A percentile compares a stretch with the other conserved stretches of the same genome.
These are phyloP conservation scores for Rhombomys opimus DNA, from an alignment of 2,113 vertebrate genomes.

Conservation along the genomic window DNA sequence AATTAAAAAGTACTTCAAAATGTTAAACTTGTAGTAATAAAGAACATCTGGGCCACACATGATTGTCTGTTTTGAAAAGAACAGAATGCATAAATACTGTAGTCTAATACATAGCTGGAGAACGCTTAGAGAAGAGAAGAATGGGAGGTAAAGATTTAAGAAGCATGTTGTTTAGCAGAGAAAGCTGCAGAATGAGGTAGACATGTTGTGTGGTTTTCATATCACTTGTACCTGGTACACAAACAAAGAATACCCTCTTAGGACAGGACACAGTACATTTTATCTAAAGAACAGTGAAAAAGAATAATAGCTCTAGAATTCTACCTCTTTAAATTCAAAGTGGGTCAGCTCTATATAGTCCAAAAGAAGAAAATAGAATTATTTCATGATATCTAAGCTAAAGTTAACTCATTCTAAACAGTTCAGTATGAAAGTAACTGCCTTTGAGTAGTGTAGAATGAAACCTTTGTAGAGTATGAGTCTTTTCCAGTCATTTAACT, in stretches of 20 bases:
- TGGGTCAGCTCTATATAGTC: too few species aligned
- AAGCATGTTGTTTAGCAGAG: background rate
- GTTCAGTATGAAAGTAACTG: background rate
- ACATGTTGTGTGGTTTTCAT: background rate
- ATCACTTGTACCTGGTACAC: background rate
- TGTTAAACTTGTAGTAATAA: conserved; percentile 25
- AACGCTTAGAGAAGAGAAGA: background rate
- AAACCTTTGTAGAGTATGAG: background rate
- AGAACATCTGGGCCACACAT: conserved; percentile 50
- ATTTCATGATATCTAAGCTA: background rate
- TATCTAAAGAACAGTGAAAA: background rate
- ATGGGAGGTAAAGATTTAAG: background rate
- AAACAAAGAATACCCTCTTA: background rate
- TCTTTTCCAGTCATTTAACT: background rate
- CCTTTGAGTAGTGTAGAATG: background rate
- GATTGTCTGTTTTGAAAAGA: conserved; percentile 13
- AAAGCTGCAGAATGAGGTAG: background rate
- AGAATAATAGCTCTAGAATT: background rate
- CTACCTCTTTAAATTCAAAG: background rate
- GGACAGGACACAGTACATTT: background rate
- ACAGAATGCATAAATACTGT: background rate
- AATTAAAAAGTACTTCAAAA: conserved; percentile 28
- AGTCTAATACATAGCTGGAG: background rate
- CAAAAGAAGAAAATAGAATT: background rate
- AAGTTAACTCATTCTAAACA: background rate